These are phyloP conservation scores for Thaumatotibia leucotreta DNA, from an alignment of 1,140 invertebrate genomes.

Conservation along the genomic window DNA sequence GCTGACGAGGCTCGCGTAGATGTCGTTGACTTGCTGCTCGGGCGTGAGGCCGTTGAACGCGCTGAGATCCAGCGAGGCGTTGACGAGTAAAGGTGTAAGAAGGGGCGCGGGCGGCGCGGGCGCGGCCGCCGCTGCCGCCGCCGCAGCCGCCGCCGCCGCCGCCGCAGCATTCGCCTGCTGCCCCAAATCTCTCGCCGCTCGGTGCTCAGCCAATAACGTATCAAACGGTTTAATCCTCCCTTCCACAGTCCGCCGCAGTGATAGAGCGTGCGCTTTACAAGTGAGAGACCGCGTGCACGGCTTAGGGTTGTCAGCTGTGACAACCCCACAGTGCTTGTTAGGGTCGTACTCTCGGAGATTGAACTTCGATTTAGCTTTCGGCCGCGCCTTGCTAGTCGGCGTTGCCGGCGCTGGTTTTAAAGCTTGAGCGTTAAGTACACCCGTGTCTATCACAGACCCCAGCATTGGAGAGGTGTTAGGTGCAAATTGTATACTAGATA, in stretches of 20 bases:
- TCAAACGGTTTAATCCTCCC: constrained; percentile 88
- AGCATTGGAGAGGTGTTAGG: constrained; percentile 48
- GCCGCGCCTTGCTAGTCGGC: constrained; percentile 49
- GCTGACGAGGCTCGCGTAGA: constrained; percentile 55
- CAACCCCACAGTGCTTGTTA: constrained; percentile 89
- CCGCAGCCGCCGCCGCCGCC: constrained; percentile 21
- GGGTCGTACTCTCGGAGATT: constrained; percentile 87
- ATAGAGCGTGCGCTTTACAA: constrained; percentile 89
- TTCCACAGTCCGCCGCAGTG: constrained; percentile 83
- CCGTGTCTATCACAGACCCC: constrained; percentile 46
- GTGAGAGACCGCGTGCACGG: constrained; percentile 89
- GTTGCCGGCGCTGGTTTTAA: constrained; percentile 49
- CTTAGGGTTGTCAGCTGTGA: constrained; percentile 81
- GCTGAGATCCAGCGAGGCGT: constrained; percentile 43
- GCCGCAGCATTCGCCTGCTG: constrained; percentile 16
- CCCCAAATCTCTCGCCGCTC: constrained; percentile 74
- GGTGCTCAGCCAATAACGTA: constrained; percentile 86
- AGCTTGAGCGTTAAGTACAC: constrained; percentile 45
- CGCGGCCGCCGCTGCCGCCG: constrained; percentile 5
- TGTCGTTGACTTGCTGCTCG: constrained; percentile 63
- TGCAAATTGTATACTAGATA: constrained; percentile 55
- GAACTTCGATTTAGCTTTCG: constrained; percentile 78
- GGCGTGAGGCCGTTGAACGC: constrained; percentile 54
- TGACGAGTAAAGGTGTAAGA: constrained; percentile 48
- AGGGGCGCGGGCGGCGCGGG: constrained; percentile 18